phyloP scores from a whole-genome alignment of 2,888 invertebrate species.

The Meghimatium bilineatum region DNA sequence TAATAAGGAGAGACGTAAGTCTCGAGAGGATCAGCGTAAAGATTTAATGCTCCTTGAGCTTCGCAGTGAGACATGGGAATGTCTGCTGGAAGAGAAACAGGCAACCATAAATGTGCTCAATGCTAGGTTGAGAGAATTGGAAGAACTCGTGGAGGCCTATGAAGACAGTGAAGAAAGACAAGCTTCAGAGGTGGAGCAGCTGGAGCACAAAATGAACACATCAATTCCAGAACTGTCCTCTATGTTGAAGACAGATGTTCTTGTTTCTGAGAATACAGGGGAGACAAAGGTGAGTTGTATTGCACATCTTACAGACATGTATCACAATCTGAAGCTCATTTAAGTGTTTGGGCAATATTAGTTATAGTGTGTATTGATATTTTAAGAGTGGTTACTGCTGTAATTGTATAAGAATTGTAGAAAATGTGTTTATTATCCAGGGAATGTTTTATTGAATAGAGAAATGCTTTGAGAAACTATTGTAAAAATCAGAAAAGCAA shows the following conservation, averaged over 20 bases:
- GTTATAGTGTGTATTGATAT: too few species aligned
- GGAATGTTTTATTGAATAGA: too few species aligned
- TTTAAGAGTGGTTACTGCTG: too few species aligned
- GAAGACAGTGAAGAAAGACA: conserved; percentile 65
- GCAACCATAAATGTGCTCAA: conserved; percentile 31
- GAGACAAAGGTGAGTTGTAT: conserved; percentile 29
- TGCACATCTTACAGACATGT: too few species aligned
- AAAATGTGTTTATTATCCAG: too few species aligned
- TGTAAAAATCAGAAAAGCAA: too few species aligned
- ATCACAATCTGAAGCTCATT: too few species aligned
- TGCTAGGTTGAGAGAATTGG: conserved; percentile 56
- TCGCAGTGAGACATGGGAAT: conserved; percentile 66
- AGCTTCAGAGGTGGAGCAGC: conserved; percentile 50
- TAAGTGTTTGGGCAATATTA: too few species aligned
- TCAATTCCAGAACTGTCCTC: conserved; percentile 45
- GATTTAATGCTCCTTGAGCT: conserved; percentile 66
- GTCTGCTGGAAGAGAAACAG: conserved; percentile 67
- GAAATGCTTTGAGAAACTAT: too few species aligned
- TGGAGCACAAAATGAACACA: conserved; percentile 54
- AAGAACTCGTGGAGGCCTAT: conserved; percentile 63
- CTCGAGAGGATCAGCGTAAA: conserved; percentile 66
- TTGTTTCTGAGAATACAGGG: conserved; percentile 17
- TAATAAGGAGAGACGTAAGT: conserved; percentile 68
- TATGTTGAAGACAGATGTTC: conserved; percentile 19
- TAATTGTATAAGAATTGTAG: too few species aligned